Base-by-base conservation (phyloP, 2,888 invertebrate species). In the Macroteleia sp. region DNA sequence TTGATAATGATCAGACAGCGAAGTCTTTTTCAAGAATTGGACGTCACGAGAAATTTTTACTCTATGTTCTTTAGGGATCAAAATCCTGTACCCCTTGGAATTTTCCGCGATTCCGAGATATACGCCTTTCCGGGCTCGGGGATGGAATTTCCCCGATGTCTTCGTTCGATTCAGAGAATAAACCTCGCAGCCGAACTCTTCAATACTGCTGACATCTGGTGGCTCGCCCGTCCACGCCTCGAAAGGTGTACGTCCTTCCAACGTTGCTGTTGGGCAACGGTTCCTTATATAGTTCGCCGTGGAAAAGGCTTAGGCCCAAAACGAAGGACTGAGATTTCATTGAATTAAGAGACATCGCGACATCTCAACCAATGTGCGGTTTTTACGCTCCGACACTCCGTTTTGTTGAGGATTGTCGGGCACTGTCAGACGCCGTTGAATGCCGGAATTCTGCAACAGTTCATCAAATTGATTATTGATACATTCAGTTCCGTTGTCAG, bases 361-460 rank as follows among this genome's bases (percentile, higher is more conserved):
- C 19, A 32, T 41, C 34, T 64, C 64, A 1, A 42, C 20, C 9
- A 66, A 54, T n/a, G 64, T 71, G 12, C 70, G 46, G 14, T 74
- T 50, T 82, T 79, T 62, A 19, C 14, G 22, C 22, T 28, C 57
- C 19, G 19, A 61, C 76, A n/a, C 22, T 0, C 85, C 88, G 77
- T 87, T 88, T 30, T 83, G 82, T 52, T 86, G 79, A 1, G 84
- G 86, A 2, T 77, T 85, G 34, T 84, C 75, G 0, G 87, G 75
- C 1, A 80, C 70, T 0, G 85, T 80, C 5, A 71, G 50, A 48
- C 81, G 62, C 44, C 85, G 81, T 1, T 36, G 16, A 6, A 87
- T 88, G 16, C 84, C 86, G 17, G 76, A 48, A 4, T 52, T 25
- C 30, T 46, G 61, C 19, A 84, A 46, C 57, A 48, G 83, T 2